Conservation (phyloP, 2,888 invertebrate genomes). For the Zootermopsis nevadensis region DNA sequence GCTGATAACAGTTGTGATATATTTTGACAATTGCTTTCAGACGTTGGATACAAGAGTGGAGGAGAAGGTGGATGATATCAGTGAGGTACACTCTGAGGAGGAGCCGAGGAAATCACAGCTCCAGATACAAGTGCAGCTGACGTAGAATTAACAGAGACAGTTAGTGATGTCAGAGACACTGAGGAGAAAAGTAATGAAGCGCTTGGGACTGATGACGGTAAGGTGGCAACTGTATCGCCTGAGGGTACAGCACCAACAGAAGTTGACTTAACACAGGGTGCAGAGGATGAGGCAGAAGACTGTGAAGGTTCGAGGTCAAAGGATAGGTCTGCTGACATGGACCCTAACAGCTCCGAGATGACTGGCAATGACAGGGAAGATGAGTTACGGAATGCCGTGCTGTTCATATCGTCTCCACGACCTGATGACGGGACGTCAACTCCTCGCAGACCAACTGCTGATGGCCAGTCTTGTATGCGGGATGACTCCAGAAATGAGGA, state of each 20-base stretch:
- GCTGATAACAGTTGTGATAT: too few relatives aligned
- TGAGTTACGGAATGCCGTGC: neutral
- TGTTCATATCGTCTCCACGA: slow-evolving; percentile 13
- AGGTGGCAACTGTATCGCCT: slow-evolving; percentile 59
- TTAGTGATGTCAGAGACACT: neutral
- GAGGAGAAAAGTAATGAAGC: slow-evolving; percentile 8
- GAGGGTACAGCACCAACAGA: slow-evolving; percentile 53
- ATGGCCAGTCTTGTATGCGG: neutral
- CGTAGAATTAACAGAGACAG: neutral
- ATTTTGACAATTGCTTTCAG: neutral
- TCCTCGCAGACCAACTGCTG: neutral
- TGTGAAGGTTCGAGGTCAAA: slow-evolving; percentile 44
- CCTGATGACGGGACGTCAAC: neutral
- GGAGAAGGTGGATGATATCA: neutral
- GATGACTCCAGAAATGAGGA: neutral
- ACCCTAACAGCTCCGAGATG: neutral
- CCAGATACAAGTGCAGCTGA: neutral
- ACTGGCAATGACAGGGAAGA: slow-evolving; percentile 15
- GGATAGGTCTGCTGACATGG: neutral
- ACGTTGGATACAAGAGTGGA: neutral
- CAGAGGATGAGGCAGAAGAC: slow-evolving; percentile 49
- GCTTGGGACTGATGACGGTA: slow-evolving; percentile 21
- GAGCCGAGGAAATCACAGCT: slow-evolving; percentile 28
- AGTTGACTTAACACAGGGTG: slow-evolving; percentile 46
- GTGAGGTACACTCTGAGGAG: slow-evolving; percentile 54